Conservation (phyloP, 30 jellyfish, hydroid and myxozoan species). For the Turritopsis rubra region DNA sequence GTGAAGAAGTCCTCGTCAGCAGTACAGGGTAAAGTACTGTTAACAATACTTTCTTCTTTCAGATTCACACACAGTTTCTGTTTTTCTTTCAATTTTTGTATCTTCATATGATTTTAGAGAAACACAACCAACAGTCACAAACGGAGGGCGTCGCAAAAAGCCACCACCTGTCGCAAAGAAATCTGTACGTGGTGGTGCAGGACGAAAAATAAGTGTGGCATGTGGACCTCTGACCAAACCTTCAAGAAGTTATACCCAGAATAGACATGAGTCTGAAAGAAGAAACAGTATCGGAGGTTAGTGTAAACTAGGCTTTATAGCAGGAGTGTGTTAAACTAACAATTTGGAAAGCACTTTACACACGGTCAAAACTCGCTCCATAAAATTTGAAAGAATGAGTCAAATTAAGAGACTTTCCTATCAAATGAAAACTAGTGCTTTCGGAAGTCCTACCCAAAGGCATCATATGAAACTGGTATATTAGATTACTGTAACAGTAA, state of each 20-base stretch:
- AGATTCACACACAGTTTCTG: not conserved
- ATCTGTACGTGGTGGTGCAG: constrained; percentile 16
- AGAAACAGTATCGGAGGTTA: constrained; percentile 2
- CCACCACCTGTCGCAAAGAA: constrained; percentile 9
- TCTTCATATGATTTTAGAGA: not conserved
- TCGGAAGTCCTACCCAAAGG: too few species aligned
- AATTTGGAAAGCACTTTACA: too few species aligned
- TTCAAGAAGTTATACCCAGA: not conserved
- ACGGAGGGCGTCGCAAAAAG: not conserved
- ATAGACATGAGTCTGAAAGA: not conserved
- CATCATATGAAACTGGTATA: too few species aligned
- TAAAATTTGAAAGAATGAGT: not conserved
- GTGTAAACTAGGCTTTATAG: not conserved
- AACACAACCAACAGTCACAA: not conserved
- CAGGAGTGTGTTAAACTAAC: too few species aligned
- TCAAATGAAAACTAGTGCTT: too few species aligned
- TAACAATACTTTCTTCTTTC: not conserved
- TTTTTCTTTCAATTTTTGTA: too few species aligned
- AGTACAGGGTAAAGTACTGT: constrained; percentile 10
- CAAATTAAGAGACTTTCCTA: too few species aligned
- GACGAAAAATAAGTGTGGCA: constrained; percentile 12
- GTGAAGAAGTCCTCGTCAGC: constrained; percentile 38
- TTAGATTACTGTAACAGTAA: too few species aligned
- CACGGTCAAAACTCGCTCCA: not conserved
- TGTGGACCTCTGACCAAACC: not conserved